Evolutionary conservation across 2,797 vertebrate species (phyloP).

Genomic region (Lagorchestes hirsutus): DNA sequence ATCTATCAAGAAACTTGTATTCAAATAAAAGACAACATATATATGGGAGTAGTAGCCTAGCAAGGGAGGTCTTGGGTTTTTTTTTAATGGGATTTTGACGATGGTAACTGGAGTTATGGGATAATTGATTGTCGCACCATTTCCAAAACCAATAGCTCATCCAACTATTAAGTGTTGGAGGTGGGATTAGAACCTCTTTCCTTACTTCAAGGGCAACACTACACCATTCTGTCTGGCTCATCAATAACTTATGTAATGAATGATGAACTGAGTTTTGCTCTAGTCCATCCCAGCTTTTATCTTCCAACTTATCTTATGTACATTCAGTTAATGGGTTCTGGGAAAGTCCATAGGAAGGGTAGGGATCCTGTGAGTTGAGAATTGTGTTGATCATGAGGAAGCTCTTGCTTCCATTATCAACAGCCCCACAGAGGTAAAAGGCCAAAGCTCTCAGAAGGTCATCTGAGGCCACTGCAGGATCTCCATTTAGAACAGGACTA

Average conservation of each 20-base stretch:
- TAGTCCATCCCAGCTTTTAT: not conserved
- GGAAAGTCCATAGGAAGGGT: not conserved
- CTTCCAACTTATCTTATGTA: not conserved
- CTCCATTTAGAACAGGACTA: slow-evolving; percentile 67
- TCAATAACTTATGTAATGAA: not conserved
- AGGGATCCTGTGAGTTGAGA: not conserved
- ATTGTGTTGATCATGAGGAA: not conserved
- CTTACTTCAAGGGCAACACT: not conserved
- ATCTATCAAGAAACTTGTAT: not conserved
- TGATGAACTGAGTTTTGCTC: not conserved
- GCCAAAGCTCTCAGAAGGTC: slow-evolving; percentile 42
- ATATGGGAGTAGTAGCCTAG: not conserved
- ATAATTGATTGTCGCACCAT: not conserved
- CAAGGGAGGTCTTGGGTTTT: not conserved
- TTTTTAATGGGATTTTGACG: not conserved
- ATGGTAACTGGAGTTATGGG: not conserved
- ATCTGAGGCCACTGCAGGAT: slow-evolving; percentile 43
- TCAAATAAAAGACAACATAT: not conserved
- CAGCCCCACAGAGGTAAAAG: slow-evolving; percentile 5
- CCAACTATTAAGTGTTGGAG: not conserved
- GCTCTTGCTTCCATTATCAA: not conserved
- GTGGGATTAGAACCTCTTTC: not conserved
- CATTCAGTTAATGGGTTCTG: not conserved
- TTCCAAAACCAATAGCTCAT: not conserved
- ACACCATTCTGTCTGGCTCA: not conserved